Percentiles rank a stretch among this genome's conserved stretches.
These are phyloP conservation scores for Capitulum mitella DNA, from an alignment of 2,888 invertebrate species.

Conservation along the genomic window DNA sequence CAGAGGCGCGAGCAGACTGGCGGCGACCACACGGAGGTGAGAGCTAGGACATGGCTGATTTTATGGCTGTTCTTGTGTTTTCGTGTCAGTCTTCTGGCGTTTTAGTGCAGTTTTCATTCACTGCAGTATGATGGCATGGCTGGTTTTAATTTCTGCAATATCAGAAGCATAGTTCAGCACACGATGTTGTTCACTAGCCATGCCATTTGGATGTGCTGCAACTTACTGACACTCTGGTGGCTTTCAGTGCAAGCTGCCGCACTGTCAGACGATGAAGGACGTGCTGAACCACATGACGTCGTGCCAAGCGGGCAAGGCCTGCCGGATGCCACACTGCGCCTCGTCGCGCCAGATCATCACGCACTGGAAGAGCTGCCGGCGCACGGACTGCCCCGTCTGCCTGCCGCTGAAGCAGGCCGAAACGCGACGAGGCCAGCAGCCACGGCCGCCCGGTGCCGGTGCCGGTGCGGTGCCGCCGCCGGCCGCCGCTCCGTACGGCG, in stretches of 20 bases:
- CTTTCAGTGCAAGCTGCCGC: constrained; percentile 74
- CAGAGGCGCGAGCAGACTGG: constrained; percentile 83
- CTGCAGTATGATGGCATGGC: too few relatives aligned
- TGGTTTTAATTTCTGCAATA: too few relatives aligned
- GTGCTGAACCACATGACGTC: constrained; percentile 97
- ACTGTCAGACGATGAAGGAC: constrained; percentile 98
- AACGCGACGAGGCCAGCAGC: constrained; percentile 45
- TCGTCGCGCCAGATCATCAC: constrained; percentile 97
- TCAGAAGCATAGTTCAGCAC: too few relatives aligned
- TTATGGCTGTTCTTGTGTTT: too few relatives aligned
- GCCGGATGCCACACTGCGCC: constrained; percentile 92
- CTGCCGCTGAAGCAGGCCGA: constrained; percentile 92
- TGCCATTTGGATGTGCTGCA: too few relatives aligned
- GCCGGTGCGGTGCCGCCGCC: not conserved
- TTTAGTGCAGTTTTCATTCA: too few relatives aligned
- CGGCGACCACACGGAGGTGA: constrained; percentile 64
- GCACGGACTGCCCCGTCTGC: constrained; percentile 95
- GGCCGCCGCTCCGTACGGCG: not conserved
- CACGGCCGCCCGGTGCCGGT: constrained; percentile 15
- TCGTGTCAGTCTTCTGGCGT: too few relatives aligned
- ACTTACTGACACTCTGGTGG: not conserved
- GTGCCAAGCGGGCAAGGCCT: constrained; percentile 86
- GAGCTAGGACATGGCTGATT: too few relatives aligned
- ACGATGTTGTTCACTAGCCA: too few relatives aligned
- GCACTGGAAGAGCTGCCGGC: constrained; percentile 97